Conservation (phyloP, 2,888 invertebrate genomes). For the Leptinotarsa tumamoca region DNA sequence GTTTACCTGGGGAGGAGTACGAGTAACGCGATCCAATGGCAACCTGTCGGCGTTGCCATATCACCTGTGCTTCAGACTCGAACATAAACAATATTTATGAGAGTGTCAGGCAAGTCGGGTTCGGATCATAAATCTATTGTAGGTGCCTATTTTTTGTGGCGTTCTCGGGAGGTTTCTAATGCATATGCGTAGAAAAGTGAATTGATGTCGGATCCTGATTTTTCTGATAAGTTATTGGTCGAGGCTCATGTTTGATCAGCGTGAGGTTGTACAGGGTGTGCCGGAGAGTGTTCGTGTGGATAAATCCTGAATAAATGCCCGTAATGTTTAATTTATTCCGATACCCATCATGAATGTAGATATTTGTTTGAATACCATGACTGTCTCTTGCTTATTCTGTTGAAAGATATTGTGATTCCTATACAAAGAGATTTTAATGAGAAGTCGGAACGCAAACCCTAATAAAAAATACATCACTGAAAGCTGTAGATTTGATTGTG, state of each 20-base stretch:
- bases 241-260: conserved; percentile 36
- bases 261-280: conserved; percentile 31
- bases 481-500: background rate
- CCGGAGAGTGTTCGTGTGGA: background rate
- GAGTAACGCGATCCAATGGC: conserved; percentile 50
- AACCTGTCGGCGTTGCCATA: conserved; percentile 64
- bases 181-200: conserved; percentile 52
- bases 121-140: conserved; percentile 66
- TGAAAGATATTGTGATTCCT: background rate
- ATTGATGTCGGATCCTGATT: conserved; percentile 49
- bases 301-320: background rate
- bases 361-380: too few species aligned
- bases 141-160: conserved; percentile 56
- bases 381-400: background rate
- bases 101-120: conserved; percentile 66
- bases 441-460: background rate
- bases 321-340: background rate
- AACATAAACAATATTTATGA: conserved; percentile 68
- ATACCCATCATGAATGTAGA: background rate
- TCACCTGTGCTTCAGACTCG: conserved; percentile 61
- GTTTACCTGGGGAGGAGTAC: conserved; percentile 62
- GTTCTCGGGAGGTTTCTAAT: conserved; percentile 59
- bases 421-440: background rate
- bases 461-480: background rate
- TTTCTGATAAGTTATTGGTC: conserved; percentile 49